Conservation (phyloP, 2,888 invertebrate species). For the Agrotis clavis region DNA sequence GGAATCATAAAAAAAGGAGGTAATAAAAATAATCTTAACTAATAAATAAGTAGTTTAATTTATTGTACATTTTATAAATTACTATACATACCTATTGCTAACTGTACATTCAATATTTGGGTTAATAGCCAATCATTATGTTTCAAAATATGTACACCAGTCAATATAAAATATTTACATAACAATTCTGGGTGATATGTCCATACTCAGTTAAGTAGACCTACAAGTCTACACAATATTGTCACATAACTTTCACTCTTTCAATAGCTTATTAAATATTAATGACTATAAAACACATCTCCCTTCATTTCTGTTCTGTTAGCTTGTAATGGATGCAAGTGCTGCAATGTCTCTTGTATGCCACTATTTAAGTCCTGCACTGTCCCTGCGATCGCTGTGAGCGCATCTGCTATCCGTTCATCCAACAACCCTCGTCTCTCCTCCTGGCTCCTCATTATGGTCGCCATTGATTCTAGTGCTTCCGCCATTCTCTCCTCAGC, state of each 20-base stretch:
- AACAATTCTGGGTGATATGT: background rate
- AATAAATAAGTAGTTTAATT: slow-evolving; percentile 33
- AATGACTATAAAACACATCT: slow-evolving; percentile 71
- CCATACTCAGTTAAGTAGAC: slow-evolving; percentile 9
- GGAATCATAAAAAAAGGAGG: no score
- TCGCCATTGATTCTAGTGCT: slow-evolving; percentile 81
- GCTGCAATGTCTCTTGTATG: slow-evolving; percentile 79
- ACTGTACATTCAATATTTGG: background rate
- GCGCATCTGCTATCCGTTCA: slow-evolving; percentile 78
- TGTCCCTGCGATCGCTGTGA: slow-evolving; percentile 79
- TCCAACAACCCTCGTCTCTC: slow-evolving; percentile 78
- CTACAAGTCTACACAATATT: slow-evolving; percentile 2
- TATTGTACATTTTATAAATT: slow-evolving; percentile 10
- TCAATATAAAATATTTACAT: slow-evolving; percentile 5
- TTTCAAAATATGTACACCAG: background rate
- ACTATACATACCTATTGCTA: background rate
- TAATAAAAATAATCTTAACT: no score
- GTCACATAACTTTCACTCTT: background rate
- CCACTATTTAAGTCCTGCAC: slow-evolving; percentile 82
- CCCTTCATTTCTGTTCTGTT: slow-evolving; percentile 75
- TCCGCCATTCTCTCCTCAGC: slow-evolving; percentile 84
- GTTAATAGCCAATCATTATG: background rate
- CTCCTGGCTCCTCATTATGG: slow-evolving; percentile 78
- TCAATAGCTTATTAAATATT: slow-evolving; percentile 1
- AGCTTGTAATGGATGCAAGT: slow-evolving; percentile 70